Conservation (phyloP, 2,888 invertebrate species). For the Agonopterix arenella region DNA sequence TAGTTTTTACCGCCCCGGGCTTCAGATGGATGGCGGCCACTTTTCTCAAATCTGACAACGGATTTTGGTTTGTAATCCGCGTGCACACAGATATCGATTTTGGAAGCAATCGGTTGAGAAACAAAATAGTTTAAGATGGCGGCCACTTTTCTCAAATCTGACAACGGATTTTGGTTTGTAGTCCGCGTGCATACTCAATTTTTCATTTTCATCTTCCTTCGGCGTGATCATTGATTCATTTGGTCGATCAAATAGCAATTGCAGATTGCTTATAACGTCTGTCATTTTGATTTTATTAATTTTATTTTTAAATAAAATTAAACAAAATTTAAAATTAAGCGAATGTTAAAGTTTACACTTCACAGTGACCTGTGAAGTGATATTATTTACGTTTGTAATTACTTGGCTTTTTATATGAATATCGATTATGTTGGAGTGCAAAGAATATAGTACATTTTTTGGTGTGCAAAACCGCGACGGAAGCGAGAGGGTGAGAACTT, state of each 20-base stretch:
- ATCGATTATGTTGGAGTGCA: background rate
- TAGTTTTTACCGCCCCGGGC: too few species aligned
- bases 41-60: too few species aligned
- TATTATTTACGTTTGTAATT: constrained; percentile 18
- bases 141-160: too few species aligned
- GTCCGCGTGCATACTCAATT: too few species aligned
- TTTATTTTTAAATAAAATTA: constrained; percentile 7
- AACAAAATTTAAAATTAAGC: background rate
- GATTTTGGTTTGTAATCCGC: too few species aligned
- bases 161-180: too few species aligned
- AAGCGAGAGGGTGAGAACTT: background rate
- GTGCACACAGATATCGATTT: too few species aligned
- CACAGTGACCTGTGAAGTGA: constrained; percentile 60
- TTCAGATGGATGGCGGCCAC: too few species aligned
- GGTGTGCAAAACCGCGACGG: constrained; percentile 21
- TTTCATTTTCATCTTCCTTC: too few species aligned
- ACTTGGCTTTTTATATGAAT: background rate
- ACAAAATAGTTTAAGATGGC: too few species aligned
- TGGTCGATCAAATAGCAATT: constrained; percentile 77
- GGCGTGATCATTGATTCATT: constrained; percentile 78
- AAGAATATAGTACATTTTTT: background rate
- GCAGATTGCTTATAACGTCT: constrained; percentile 28
- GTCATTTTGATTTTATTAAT: constrained; percentile 35
- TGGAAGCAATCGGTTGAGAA: too few species aligned
- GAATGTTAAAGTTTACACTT: constrained; percentile 32